Evolutionary conservation across 2,113 vertebrate genomes (phyloP).

Genomic region (Archilochus colubris): DNA sequence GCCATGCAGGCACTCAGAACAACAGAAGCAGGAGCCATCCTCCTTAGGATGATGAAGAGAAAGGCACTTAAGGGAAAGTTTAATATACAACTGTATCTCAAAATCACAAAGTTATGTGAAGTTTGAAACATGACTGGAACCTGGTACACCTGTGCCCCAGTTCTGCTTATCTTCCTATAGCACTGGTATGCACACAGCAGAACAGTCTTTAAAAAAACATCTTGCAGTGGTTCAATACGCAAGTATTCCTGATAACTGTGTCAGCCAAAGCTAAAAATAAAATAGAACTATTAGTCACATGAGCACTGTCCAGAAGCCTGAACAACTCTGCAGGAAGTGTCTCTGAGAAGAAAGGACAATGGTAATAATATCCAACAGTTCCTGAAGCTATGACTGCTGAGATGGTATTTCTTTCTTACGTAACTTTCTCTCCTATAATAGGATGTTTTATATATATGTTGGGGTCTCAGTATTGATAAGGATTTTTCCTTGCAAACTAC

Average conservation of each 20-base stretch:
- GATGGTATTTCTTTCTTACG: background rate
- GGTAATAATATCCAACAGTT: background rate
- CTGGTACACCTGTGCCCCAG: background rate
- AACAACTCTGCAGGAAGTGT: background rate
- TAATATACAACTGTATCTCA: background rate
- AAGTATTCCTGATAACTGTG: conserved; percentile 11
- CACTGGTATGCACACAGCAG: background rate
- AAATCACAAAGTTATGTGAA: background rate
- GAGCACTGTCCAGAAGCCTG: background rate
- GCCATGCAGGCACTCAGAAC: background rate
- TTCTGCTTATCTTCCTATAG: background rate
- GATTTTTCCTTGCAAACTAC: background rate
- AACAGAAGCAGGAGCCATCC: background rate
- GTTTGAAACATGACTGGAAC: background rate
- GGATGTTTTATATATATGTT: background rate
- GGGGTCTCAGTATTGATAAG: background rate
- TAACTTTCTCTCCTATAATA: background rate
- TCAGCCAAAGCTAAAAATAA: conserved; percentile 50
- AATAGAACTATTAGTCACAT: background rate
- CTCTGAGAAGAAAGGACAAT: background rate
- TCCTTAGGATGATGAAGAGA: background rate
- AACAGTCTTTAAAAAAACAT: background rate
- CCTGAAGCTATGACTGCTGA: background rate
- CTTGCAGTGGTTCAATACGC: background rate
- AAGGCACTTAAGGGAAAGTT: background rate